Evolutionary conservation across 2,113 vertebrate species (phyloP), one percentile per base, ranked within the genome.

Genomic region (Mellivora capensis): DNA sequence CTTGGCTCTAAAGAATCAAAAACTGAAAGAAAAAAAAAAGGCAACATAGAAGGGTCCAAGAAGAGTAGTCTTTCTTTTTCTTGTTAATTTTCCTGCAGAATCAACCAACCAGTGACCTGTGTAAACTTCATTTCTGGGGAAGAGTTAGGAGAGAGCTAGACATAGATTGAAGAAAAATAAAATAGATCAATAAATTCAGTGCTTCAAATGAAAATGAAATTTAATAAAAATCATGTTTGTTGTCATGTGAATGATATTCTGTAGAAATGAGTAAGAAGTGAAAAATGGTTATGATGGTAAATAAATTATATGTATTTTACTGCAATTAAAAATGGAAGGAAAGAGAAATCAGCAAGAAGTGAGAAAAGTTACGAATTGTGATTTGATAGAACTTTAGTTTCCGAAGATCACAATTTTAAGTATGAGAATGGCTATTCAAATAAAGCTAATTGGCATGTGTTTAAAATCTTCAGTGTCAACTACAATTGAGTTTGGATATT

Each of bases 331-430:
- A 34, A 10, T 54, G 27, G 54, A 82, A 62, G 42, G 31, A 29
- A 67, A 67, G 71, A 88, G 34, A 93, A 89, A 59, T 83, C 29
- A 88, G 8, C 61, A 91, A 90, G 59, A 96, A 76, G 20, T 92
- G n/a, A 92, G n/a, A 52, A 39, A 85, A 81, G 49, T 79, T 21
- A 79, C 6, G 20, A 69, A 37, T 17, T 90, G 34, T 93, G 64
- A 93, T 20, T 85, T 85, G 27, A 59, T 52, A 90, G 8, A 97
- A 27, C 47, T 90, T 95, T 34, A 21, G 21, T 71, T 96, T 96
- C 82, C 37, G 13, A 96, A 95, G 69, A 80, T 90, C 57, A 74
- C 39, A 87, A 61, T 67, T 20, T 52, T 10, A 54, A 14, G 74
- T 34, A 12, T 83, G 71, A 95, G 57, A 79, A 42, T 81, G 71